Evolutionary conservation across 64 coral and sea anemone species (phyloP).

Genomic region (Montipora capricornis): DNA sequence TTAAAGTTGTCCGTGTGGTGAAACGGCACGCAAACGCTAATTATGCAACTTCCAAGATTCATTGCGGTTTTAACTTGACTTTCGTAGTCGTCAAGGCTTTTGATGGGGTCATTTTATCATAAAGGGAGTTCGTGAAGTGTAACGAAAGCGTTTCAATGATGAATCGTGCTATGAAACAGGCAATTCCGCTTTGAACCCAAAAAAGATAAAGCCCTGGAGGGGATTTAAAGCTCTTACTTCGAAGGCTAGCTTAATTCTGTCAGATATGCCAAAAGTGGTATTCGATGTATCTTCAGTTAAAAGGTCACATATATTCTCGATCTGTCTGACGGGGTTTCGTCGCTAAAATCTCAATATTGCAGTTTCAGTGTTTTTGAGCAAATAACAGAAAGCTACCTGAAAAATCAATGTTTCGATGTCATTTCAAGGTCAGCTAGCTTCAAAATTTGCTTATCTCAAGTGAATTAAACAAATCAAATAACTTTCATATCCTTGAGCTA

Average conservation of each 20-base stretch:
- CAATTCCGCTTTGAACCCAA: neutral
- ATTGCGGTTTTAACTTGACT: neutral
- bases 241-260: neutral
- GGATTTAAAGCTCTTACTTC: conserved; percentile 6
- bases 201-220: neutral
- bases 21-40: neutral
- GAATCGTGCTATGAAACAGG: conserved; percentile 3
- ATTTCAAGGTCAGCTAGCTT: neutral
- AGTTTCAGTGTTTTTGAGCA: neutral
- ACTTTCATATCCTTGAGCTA: neutral
- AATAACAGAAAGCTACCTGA: neutral
- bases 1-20: neutral
- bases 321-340: neutral
- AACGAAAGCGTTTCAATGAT: neutral
- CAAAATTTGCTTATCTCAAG: neutral
- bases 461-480: neutral
- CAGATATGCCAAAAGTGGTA: neutral
- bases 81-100: neutral
- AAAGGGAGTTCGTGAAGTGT: neutral
- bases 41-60: neutral
- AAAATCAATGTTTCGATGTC: too few relatives aligned
- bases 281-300: neutral
- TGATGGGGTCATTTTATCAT: neutral
- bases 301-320: neutral
- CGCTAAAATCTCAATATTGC: neutral